Conservation (phyloP, 2,797 vertebrate species). For the Chromis chromis region DNA sequence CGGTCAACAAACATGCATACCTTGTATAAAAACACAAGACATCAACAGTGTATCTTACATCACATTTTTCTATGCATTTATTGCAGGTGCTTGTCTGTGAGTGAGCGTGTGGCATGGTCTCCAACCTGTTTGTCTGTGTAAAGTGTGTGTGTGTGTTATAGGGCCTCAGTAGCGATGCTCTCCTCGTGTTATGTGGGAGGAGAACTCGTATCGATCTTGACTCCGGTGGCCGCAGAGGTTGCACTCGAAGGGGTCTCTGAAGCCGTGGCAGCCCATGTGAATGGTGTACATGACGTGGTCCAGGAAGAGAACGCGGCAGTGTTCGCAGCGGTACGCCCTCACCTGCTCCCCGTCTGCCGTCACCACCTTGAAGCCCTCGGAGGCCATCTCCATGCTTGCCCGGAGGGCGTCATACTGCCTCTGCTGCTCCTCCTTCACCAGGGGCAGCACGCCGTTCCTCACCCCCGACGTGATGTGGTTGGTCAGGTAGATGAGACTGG, state of each 20-base stretch:
- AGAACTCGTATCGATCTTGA: constrained; percentile 98
- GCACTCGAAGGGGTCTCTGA: constrained; percentile 97
- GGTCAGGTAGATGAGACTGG: constrained; percentile 94
- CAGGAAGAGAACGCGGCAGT: constrained; percentile 96
- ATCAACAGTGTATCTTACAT: constrained; percentile 63
- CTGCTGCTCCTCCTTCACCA: constrained; percentile 94
- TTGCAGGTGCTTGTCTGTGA: constrained; percentile 39
- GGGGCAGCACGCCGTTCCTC: constrained; percentile 90
- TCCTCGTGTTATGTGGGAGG: constrained; percentile 97
- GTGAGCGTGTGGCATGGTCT: background rate
- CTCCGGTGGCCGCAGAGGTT: constrained; percentile 98
- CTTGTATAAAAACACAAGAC: constrained; percentile 69
- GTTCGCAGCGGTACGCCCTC: constrained; percentile 93
- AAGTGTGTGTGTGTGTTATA: constrained; percentile 1
- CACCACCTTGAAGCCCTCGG: constrained; percentile 93
- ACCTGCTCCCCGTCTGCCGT: constrained; percentile 91
- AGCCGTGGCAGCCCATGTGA: constrained; percentile 99
- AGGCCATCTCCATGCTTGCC: constrained; percentile 87
- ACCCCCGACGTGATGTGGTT: constrained; percentile 91
- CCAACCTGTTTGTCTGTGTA: constrained; percentile 23
- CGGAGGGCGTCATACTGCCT: constrained; percentile 90
- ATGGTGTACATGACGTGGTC: constrained; percentile 99
- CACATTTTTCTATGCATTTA: constrained; percentile 44
- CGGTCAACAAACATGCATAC: constrained; percentile 75
- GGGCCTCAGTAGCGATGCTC: constrained; percentile 90